Evolutionary conservation across 2,113 vertebrate species (phyloP).

Genomic region (Zosterops borbonicus): DNA sequence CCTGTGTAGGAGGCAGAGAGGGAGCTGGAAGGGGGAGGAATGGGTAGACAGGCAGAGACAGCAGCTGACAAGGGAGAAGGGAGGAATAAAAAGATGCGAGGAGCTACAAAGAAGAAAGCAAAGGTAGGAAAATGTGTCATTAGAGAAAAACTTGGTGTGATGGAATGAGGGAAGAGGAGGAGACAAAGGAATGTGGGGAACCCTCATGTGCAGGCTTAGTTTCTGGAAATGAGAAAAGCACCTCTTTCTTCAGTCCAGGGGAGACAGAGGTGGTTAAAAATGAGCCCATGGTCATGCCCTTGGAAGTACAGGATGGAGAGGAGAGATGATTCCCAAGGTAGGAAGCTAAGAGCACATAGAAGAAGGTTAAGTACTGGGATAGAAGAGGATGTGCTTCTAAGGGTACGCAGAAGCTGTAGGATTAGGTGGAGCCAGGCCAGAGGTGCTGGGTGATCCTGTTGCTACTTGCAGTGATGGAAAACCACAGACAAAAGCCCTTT

Average conservation of each 20-base stretch:
- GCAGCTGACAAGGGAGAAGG: neutral
- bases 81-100: constrained; percentile 1
- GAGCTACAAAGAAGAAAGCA: neutral
- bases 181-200: neutral
- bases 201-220: neutral
- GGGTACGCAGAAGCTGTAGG: neutral
- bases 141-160: neutral
- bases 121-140: neutral
- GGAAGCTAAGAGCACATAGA: neutral
- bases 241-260: neutral
- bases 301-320: neutral
- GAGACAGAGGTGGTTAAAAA: neutral
- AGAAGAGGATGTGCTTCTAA: neutral
- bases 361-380: neutral
- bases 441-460: neutral
- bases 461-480: neutral
- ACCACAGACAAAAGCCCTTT: neutral
- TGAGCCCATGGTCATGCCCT: neutral
- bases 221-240: neutral
- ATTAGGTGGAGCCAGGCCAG: neutral
- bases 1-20: constrained; percentile 1
- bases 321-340: neutral
- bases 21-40: neutral
- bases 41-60: neutral
- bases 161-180: neutral